phyloP scores from a whole-genome alignment of 2,888 invertebrate genomes.

The Cecidostiba fungosa region DNA sequence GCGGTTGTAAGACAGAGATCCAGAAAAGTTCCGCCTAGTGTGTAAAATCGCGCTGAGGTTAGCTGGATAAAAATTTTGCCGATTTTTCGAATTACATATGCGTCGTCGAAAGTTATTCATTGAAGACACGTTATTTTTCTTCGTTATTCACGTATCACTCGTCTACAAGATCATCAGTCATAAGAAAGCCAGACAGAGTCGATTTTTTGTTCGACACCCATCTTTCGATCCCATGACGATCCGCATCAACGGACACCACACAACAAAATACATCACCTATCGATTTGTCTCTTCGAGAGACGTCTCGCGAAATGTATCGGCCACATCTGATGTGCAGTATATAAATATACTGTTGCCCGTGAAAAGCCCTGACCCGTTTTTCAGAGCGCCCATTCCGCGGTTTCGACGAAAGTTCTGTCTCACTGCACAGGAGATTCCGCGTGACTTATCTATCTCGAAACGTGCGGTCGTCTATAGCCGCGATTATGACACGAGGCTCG shows the following conservation, averaged over 20 bases:
- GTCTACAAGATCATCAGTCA: background rate
- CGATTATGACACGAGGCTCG: slow-evolving; percentile 36
- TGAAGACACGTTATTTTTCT: background rate
- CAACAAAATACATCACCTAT: background rate
- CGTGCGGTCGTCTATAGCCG: background rate
- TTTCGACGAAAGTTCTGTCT: slow-evolving; percentile 28
- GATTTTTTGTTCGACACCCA: background rate
- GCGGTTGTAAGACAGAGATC: slow-evolving; percentile 64
- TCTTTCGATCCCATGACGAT: background rate
- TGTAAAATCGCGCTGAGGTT: background rate
- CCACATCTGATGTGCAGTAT: too few species aligned
- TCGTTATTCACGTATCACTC: background rate
- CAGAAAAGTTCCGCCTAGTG: slow-evolving; percentile 21
- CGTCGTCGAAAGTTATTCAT: too few species aligned
- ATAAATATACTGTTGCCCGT: background rate
- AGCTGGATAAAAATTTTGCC: too few species aligned
- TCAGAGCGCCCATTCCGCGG: slow-evolving; percentile 2
- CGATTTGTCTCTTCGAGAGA: slow-evolving; percentile 5
- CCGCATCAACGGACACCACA: too few species aligned
- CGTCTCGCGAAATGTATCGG: background rate
- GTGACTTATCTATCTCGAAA: slow-evolving; percentile 36
- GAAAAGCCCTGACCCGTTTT: slow-evolving; percentile 42
- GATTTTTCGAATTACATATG: too few species aligned
- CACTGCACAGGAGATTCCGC: slow-evolving; percentile 36
- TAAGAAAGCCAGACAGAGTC: background rate